These are phyloP conservation scores for Eupithecia dodoneata DNA, from an alignment of 2,888 invertebrate genomes.

Conservation along the genomic window DNA sequence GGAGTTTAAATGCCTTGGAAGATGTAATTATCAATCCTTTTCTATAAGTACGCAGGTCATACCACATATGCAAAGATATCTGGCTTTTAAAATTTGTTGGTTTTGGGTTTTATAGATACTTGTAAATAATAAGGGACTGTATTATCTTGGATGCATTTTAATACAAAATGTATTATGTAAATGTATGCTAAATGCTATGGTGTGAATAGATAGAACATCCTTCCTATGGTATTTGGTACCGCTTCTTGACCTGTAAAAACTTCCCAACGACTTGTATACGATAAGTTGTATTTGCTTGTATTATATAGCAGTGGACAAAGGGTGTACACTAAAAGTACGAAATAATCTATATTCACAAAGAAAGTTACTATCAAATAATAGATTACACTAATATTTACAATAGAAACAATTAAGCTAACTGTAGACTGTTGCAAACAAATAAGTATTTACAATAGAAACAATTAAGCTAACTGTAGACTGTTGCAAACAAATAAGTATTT, in stretches of 20 bases:
- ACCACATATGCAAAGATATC: not conserved
- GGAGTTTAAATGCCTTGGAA: too few relatives aligned
- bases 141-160: not conserved
- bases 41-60: not conserved
- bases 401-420: too few relatives aligned
- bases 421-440: too few relatives aligned
- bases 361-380: too few relatives aligned
- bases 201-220: conserved; percentile 48
- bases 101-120: conserved; percentile 24
- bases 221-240: conserved; percentile 23
- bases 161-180: not conserved
- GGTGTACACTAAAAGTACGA: not conserved
- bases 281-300: conserved; percentile 32
- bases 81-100: conserved; percentile 3
- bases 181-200: conserved; percentile 52
- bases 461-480: too few relatives aligned
- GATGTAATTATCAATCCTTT: not conserved
- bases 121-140: conserved; percentile 31
- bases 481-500: too few relatives aligned
- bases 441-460: too few relatives aligned
- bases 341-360: too few relatives aligned
- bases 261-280: conserved; percentile 10
- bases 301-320: conserved; percentile 37
- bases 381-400: too few relatives aligned
- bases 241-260: conserved; percentile 27